Evolutionary conservation across 2,888 invertebrate genomes (phyloP).

Genomic region (Notocelia uddmanniana): DNA sequence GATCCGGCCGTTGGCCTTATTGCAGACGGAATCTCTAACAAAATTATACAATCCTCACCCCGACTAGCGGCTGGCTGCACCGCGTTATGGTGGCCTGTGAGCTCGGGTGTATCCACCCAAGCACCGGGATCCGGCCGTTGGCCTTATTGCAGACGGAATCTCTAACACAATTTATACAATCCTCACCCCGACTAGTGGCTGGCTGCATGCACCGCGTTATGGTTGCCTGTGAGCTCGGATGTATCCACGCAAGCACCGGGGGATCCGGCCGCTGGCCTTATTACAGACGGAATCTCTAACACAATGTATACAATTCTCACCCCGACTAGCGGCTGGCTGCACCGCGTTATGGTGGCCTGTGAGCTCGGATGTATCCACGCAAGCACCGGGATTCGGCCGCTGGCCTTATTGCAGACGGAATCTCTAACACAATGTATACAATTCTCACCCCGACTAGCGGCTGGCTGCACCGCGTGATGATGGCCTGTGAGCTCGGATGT

Average conservation of each 20-base stretch:
- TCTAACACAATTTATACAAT: neutral
- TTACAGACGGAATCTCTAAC: too few relatives aligned
- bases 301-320: slow-evolving; percentile 73
- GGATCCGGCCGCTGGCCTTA: slow-evolving; percentile 85
- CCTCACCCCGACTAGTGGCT: slow-evolving; percentile 96
- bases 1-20: too few relatives aligned
- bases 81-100: slow-evolving; percentile 98
- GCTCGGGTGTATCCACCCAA: slow-evolving; percentile 99
- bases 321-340: slow-evolving; percentile 98
- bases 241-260: slow-evolving; percentile 99
- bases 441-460: slow-evolving; percentile 94
- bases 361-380: too few relatives aligned
- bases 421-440: too few relatives aligned
- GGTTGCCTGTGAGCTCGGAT: slow-evolving; percentile 97
- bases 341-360: slow-evolving; percentile 97
- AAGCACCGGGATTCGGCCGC: too few relatives aligned
- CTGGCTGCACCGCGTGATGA: slow-evolving; percentile 98
- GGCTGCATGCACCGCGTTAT: slow-evolving; percentile 98
- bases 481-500: slow-evolving; percentile 97
- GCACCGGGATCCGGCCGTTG: slow-evolving; percentile 91
- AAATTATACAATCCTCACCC: slow-evolving; percentile 83
- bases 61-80: slow-evolving; percentile 98
- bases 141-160: too few relatives aligned
- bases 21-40: too few relatives aligned
- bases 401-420: too few relatives aligned